phyloP scores from a whole-genome alignment of 2,797 vertebrate species.

The Labroides dimidiatus region DNA sequence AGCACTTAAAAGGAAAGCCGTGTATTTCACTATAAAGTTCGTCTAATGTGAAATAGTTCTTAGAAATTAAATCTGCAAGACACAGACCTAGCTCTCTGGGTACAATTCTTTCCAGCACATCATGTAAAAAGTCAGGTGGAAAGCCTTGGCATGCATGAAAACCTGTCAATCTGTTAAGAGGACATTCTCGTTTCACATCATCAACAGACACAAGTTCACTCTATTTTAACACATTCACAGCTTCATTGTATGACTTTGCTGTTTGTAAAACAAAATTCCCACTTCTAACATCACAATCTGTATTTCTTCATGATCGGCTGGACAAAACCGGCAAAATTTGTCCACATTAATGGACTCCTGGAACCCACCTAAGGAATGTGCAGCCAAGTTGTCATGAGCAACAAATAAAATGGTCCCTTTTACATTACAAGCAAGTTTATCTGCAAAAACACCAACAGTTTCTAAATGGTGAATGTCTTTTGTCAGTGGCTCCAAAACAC shows the following conservation, averaged over 20 bases:
- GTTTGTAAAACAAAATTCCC: not conserved
- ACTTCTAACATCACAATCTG: conserved; percentile 19
- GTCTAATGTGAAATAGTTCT: too few species aligned
- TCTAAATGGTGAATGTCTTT: too few species aligned
- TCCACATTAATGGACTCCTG: too few species aligned
- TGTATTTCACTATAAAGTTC: conserved; percentile 18
- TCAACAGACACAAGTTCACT: conserved; percentile 9
- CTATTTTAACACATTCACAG: conserved; percentile 1
- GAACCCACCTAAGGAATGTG: too few species aligned
- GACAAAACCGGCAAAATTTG: too few species aligned
- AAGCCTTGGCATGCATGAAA: conserved; percentile 22
- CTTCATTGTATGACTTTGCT: conserved; percentile 10
- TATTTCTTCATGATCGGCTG: not conserved
- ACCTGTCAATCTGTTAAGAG: too few species aligned
- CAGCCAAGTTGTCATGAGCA: conserved; percentile 5
- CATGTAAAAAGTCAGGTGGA: conserved; percentile 32
- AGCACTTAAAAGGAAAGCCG: conserved; percentile 20
- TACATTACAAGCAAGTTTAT: conserved; percentile 18
- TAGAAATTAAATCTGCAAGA: too few species aligned
- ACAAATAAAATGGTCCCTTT: conserved; percentile 15
- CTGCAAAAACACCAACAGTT: too few species aligned
- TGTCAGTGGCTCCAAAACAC: conserved; percentile 3
- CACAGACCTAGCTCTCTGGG: conserved; percentile 26
- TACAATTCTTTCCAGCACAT: conserved; percentile 27
- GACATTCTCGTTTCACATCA: conserved; percentile 22